Percentiles rank a stretch among this genome's conserved stretches.
Conservation (phyloP, 2,888 invertebrate genomes). For the Dasysyrphus tricinctus region DNA sequence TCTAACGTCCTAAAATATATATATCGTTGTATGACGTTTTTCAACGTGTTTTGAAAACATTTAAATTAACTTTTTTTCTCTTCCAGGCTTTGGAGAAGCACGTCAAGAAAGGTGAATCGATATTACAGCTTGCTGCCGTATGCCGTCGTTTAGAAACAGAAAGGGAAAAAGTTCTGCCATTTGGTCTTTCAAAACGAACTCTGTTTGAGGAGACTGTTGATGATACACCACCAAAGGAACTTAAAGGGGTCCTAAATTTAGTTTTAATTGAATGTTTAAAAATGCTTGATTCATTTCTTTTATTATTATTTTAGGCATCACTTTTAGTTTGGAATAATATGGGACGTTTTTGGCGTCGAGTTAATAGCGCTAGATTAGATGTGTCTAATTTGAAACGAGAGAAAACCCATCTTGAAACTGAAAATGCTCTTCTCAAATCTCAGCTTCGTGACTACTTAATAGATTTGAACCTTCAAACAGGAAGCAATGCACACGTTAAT, state of each 20-base stretch:
- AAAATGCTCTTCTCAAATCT: constrained; percentile 87
- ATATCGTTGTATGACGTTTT: no score
- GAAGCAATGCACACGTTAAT: constrained; percentile 80
- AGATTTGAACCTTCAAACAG: constrained; percentile 84
- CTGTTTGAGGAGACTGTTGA: constrained; percentile 80
- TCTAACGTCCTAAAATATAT: no score
- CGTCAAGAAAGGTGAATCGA: constrained; percentile 85
- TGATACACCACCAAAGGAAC: constrained; percentile 78
- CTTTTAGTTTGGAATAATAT: constrained; percentile 84
- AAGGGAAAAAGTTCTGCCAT: constrained; percentile 84
- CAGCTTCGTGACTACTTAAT: constrained; percentile 87
- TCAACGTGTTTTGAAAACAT: no score
- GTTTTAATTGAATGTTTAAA: neutral
- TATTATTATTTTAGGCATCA: constrained; percentile 78
- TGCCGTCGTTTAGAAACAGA: constrained; percentile 88
- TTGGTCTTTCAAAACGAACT: constrained; percentile 77
- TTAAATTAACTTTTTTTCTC: no score
- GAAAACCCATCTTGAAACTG: constrained; percentile 83
- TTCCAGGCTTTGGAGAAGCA: constrained; percentile 85
- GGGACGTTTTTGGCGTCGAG: constrained; percentile 88
- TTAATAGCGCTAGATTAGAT: constrained; percentile 85
- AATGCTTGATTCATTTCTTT: neutral
- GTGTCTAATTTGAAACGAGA: constrained; percentile 84
- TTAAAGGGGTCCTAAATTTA: constrained; percentile 74
- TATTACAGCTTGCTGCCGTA: constrained; percentile 86